phyloP scores from a whole-genome alignment of 2,888 invertebrate genomes.

The Spodoptera exigua region DNA sequence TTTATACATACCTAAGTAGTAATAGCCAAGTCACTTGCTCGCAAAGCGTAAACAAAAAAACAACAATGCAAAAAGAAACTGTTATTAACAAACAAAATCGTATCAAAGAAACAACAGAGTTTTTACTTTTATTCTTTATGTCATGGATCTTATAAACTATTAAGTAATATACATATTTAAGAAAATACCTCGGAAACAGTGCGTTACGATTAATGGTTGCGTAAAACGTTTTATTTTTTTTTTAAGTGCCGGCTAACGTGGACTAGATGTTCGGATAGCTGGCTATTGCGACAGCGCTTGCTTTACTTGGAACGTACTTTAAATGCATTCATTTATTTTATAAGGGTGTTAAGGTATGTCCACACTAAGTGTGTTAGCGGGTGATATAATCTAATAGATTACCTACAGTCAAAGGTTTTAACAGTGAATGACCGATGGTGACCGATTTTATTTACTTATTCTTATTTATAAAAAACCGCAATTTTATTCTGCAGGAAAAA shows the following conservation, averaged over 20 bases:
- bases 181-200: conserved; percentile 51
- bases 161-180: neutral
- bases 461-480: no score
- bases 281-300: conserved; percentile 30
- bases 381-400: no score
- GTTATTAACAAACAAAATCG: conserved; percentile 7
- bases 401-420: no score
- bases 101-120: conserved; percentile 17
- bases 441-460: no score
- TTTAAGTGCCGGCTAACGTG: conserved; percentile 28
- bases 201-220: conserved; percentile 53
- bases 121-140: conserved; percentile 12
- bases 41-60: no score
- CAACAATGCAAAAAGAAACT: neutral
- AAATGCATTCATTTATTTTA: conserved; percentile 5
- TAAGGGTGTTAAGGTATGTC: no score
- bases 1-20: no score
- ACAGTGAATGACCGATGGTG: no score
- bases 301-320: conserved; percentile 24
- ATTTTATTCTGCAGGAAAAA: no score
- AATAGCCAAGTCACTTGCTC: neutral
- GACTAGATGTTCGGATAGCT: conserved; percentile 35
- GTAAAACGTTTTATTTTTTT: conserved; percentile 50
- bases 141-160: conserved; percentile 31
- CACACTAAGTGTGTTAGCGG: no score